A percentile compares a stretch with the other conserved stretches of the same genome.
These are phyloP conservation scores for Pipistrellus pygmaeus DNA, from an alignment of 2,797 vertebrate genomes.

Conservation along the genomic window DNA sequence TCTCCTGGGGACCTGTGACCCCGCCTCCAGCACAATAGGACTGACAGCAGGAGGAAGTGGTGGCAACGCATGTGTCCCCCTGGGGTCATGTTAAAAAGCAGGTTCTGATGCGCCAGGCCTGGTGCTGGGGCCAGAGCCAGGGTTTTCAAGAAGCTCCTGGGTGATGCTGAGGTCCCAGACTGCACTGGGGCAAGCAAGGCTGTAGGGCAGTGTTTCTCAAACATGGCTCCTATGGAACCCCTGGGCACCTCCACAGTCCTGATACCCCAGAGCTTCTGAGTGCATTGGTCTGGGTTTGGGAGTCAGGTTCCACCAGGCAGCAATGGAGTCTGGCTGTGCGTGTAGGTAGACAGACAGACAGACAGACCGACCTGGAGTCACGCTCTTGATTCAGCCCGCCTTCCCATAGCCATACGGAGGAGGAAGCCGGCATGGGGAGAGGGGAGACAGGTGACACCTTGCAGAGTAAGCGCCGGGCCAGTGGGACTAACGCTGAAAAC, in stretches of 20 bases:
- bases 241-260: not conserved
- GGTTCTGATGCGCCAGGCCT: not conserved
- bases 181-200: not conserved
- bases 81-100: not conserved
- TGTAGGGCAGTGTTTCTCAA: not conserved
- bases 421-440: accelerated
- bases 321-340: not conserved
- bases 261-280: not conserved
- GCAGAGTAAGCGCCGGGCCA: not conserved
- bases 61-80: too few species aligned
- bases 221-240: not conserved
- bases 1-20: not conserved
- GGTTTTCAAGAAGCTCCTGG: not conserved
- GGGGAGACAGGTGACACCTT: too few species aligned
- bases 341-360: not conserved
- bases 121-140: not conserved
- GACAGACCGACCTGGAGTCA: not conserved
- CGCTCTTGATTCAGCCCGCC: not conserved
- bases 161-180: not conserved
- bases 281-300: not conserved
- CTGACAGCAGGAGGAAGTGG: not conserved
- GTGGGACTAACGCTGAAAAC: accelerated
- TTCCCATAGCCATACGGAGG: not conserved
- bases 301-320: not conserved
- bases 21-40: not conserved